Percentiles rank a stretch among this genome's conserved stretches.
Evolutionary conservation across 2,888 invertebrate species (phyloP).

Genomic region (Heliconius cydno): DNA sequence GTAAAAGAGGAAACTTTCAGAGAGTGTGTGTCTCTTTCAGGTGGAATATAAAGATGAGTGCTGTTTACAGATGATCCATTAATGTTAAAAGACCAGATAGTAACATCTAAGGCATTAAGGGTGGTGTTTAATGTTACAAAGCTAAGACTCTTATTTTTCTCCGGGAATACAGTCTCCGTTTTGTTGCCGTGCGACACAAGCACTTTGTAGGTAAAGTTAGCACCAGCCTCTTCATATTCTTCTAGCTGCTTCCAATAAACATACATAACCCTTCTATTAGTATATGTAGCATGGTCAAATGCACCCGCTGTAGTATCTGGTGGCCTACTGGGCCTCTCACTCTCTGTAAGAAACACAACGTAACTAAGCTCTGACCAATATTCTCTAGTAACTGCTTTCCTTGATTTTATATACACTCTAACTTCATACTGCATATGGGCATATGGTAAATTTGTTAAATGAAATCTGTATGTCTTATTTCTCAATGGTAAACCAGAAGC

Average conservation of each 20-base stretch:
- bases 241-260: constrained; percentile 92
- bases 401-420: constrained; percentile 86
- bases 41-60: constrained; percentile 85
- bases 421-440: constrained; percentile 89
- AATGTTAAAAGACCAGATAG: constrained; percentile 85
- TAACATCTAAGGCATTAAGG: constrained; percentile 73
- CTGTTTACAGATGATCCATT: constrained; percentile 83
- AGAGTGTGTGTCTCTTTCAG: constrained; percentile 69
- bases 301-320: constrained; percentile 89
- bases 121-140: constrained; percentile 85
- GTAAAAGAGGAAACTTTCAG: constrained; percentile 84
- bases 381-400: constrained; percentile 77
- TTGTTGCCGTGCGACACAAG: constrained; percentile 65
- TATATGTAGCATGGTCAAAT: constrained; percentile 85
- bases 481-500: constrained; percentile 61
- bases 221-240: constrained; percentile 87
- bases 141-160: constrained; percentile 82
- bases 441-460: constrained; percentile 84
- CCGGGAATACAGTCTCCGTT: constrained; percentile 66
- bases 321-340: constrained; percentile 85
- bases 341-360: constrained; percentile 84
- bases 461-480: constrained; percentile 67
- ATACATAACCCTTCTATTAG: constrained; percentile 84
- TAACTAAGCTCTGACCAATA: constrained; percentile 89
- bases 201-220: constrained; percentile 88